Evolutionary conservation across 2,113 vertebrate genomes (phyloP).

Genomic region (Perognathus longimembris): DNA sequence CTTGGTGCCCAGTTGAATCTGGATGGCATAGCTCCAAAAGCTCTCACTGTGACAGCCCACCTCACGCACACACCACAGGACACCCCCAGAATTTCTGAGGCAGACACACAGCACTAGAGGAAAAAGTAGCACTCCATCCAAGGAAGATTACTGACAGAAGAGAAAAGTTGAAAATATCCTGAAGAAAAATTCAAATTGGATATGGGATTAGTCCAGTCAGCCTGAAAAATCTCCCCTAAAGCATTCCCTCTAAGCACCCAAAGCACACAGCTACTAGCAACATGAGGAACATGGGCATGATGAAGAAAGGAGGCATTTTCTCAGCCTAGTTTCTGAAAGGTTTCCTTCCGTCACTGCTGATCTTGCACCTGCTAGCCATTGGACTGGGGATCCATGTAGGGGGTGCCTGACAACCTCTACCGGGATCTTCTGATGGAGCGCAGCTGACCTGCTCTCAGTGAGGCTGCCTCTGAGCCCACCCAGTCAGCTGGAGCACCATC

Average conservation of each 20-base stretch:
- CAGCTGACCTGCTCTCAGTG: not conserved
- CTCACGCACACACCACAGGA: not conserved
- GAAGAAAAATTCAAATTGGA: not conserved
- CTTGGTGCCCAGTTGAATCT: not conserved
- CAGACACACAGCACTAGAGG: not conserved
- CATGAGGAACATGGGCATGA: not conserved
- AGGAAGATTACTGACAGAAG: not conserved
- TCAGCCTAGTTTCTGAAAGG: not conserved
- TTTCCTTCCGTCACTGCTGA: not conserved
- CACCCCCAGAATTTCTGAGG: not conserved
- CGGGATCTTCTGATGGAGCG: not conserved
- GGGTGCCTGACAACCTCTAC: not conserved
- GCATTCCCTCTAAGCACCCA: not conserved
- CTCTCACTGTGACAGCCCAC: not conserved
- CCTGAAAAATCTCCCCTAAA: not conserved
- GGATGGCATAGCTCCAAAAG: not conserved
- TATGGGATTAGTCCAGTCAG: not conserved
- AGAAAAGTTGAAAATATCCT: not conserved
- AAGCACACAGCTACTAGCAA: not conserved
- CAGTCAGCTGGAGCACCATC: not conserved
- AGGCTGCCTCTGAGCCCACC: not conserved
- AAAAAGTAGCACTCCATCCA: not conserved
- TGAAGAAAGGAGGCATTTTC: not conserved
- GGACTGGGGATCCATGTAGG: not conserved
- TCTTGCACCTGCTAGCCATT: not conserved